Evolutionary conservation across 2,888 invertebrate species (phyloP).

Genomic region (Agonum fuliginosum): DNA sequence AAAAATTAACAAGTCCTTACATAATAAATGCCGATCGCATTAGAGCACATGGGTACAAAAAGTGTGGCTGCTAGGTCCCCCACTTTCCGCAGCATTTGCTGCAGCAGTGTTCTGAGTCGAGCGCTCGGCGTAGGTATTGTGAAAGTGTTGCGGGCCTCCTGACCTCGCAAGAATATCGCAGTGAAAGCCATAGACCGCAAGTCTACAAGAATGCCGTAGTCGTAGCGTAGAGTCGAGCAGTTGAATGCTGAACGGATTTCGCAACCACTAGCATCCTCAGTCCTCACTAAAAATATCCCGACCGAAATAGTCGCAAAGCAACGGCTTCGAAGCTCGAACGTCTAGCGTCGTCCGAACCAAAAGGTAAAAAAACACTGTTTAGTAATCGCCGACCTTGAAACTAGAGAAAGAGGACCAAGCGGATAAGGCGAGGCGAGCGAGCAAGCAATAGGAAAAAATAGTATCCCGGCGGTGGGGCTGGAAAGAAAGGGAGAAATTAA

Average conservation of each 20-base stretch:
- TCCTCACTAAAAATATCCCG: conserved; percentile 24
- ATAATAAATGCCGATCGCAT: conserved; percentile 56
- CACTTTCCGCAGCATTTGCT: conserved; percentile 3
- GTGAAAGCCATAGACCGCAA: conserved; percentile 28
- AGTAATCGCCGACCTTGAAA: conserved; percentile 71
- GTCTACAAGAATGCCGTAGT: conserved; percentile 24
- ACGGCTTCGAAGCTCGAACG: background rate
- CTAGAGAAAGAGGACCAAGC: conserved; percentile 71
- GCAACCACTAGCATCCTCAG: conserved; percentile 22
- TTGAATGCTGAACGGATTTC: conserved; percentile 16
- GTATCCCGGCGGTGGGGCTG: conserved; percentile 66
- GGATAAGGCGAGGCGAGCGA: conserved; percentile 65
- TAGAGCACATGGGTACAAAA: conserved; percentile 50
- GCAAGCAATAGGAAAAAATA: conserved; percentile 70
- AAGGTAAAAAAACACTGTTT: conserved; percentile 59
- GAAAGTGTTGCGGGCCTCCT: conserved; percentile 67
- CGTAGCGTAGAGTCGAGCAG: background rate
- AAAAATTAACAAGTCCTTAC: conserved; percentile 59
- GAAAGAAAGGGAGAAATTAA: conserved; percentile 73
- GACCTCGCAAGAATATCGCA: conserved; percentile 43
- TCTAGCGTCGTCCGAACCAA: conserved; percentile 44
- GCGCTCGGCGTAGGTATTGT: conserved; percentile 69
- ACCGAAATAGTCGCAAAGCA: background rate
- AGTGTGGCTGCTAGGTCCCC: conserved; percentile 2
- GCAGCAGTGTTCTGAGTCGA: conserved; percentile 58